Base-by-base conservation (phyloP, 1,140 invertebrate genomes). In the Formica selysi region DNA sequence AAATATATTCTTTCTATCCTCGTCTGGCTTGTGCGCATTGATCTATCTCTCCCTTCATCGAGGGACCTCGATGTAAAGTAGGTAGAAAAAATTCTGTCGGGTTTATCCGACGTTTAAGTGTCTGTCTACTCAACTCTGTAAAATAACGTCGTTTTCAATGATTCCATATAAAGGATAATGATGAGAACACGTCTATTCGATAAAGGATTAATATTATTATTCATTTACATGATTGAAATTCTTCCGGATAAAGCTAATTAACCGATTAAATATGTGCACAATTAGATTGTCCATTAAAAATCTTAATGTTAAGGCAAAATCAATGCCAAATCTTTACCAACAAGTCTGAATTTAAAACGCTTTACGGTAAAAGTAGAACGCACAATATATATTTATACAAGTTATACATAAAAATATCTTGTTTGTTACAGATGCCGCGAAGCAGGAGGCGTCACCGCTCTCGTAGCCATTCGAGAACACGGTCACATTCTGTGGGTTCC, bases 401-500 rank as follows among this genome's bases (percentile, higher is more conserved):
- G 8, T 81, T 61, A 36, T 13, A 26, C 22, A 6, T 76, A 32
- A 51, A 62, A 36, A 32, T 59, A 36, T 13, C 59, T 4, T 10
- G 2, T 10, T 88, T 41, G 91, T 96, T 96, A 5, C 94, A 98
- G 97, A 98, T 98, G 97, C 97, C 97, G 89, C 96, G 97, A 91
- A 97, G 96, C 90, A 96, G 97, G 87, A 97, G 97, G 95, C 97
- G 97, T 95, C 97, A 97, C 93, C 97, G 97, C 90, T 96, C 96
- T 70, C 93, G 96, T 54, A 97, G 97, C 71, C 96, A 96, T 88
- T 97, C 97, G 78, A 95, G 96, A 79, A 95, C 96, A 78, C 95
- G 95, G 86, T 96, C 96, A 86, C 95, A 95, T 90, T 95, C 95
- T 64, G 86, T 93, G 79, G 92, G 95, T 88, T 93, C 94, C 48